phyloP scores from a whole-genome alignment of 2,888 invertebrate genomes.

The Alloplasta piceator region DNA sequence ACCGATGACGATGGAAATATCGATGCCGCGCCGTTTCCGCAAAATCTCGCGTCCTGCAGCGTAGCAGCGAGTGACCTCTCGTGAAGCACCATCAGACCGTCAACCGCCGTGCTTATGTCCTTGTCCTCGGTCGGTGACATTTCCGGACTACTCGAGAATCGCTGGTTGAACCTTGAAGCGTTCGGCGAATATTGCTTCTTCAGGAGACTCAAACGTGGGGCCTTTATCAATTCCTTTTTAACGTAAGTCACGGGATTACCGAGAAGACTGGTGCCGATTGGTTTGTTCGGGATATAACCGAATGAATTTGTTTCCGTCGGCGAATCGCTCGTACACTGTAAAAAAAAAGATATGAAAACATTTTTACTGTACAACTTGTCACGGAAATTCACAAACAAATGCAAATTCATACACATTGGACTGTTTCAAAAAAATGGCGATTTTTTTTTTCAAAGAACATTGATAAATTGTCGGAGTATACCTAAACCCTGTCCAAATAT shows the following conservation, averaged over 20 bases:
- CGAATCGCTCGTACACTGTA: slow-evolving; percentile 31
- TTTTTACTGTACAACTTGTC: too few species aligned
- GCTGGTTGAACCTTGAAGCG: slow-evolving; percentile 25
- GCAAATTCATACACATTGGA: too few species aligned
- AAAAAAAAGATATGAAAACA: too few species aligned
- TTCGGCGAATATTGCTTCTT: slow-evolving; percentile 51
- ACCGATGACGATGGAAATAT: slow-evolving; percentile 20
- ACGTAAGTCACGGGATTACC: slow-evolving; percentile 65
- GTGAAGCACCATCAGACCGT: slow-evolving; percentile 69
- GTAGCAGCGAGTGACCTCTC: slow-evolving; percentile 64
- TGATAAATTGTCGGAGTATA: too few species aligned
- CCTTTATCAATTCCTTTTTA: slow-evolving; percentile 73
- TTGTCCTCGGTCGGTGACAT: slow-evolving; percentile 55
- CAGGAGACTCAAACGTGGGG: slow-evolving; percentile 72
- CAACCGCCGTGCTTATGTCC: slow-evolving; percentile 66
- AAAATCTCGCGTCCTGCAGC: slow-evolving; percentile 64
- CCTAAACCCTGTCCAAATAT: too few species aligned
- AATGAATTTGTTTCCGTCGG: slow-evolving; percentile 46
- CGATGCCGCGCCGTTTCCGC: slow-evolving; percentile 38
- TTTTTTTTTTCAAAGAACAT: too few species aligned
- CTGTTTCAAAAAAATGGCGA: too few species aligned
- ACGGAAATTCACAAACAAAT: too few species aligned
- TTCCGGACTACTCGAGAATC: background rate
- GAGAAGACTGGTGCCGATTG: slow-evolving; percentile 63
- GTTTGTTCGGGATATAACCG: slow-evolving; percentile 56